Percentiles rank a stretch among this genome's conserved stretches.
Evolutionary conservation across 2,888 invertebrate species (phyloP).

Genomic region (Sinhomidia bicolor): DNA sequence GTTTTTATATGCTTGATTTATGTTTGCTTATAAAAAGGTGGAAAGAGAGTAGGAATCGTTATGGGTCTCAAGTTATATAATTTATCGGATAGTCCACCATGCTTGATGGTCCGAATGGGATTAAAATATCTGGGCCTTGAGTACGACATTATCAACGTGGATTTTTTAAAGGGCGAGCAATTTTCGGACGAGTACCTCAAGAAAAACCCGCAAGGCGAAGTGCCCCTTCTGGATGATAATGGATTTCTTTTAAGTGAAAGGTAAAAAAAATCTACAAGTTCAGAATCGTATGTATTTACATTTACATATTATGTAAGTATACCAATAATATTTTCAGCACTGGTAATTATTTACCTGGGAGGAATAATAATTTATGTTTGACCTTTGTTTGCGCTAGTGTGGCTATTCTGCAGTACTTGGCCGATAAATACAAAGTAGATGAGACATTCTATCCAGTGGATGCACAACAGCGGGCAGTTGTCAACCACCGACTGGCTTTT

Average conservation of each 20-base stretch:
- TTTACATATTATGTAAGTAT: too few species aligned
- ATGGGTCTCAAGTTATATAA: slow-evolving; percentile 86
- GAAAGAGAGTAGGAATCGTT: slow-evolving; percentile 75
- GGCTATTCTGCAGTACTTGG: slow-evolving; percentile 87
- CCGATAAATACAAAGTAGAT: slow-evolving; percentile 88
- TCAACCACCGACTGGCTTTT: slow-evolving; percentile 91
- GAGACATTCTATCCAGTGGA: slow-evolving; percentile 88
- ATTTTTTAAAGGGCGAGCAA: slow-evolving; percentile 88
- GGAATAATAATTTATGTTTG: too few species aligned
- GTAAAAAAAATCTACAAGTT: too few species aligned
- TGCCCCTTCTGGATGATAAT: slow-evolving; percentile 89
- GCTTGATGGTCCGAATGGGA: slow-evolving; percentile 87
- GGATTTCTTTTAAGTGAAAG: slow-evolving; percentile 91
- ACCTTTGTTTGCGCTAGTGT: slow-evolving; percentile 82
- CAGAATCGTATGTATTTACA: too few species aligned
- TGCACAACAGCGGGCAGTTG: slow-evolving; percentile 86
- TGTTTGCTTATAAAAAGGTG: slow-evolving; percentile 38
- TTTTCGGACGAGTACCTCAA: slow-evolving; percentile 79
- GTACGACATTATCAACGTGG: slow-evolving; percentile 86
- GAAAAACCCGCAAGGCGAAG: slow-evolving; percentile 82
- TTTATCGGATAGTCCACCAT: slow-evolving; percentile 90
- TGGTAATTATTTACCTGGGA: too few species aligned
- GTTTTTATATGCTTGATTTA: background rate
- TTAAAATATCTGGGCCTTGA: slow-evolving; percentile 86
- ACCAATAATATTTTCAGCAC: background rate